phyloP scores from a whole-genome alignment of 2,797 vertebrate species.

The Bradypodion ventrale region DNA sequence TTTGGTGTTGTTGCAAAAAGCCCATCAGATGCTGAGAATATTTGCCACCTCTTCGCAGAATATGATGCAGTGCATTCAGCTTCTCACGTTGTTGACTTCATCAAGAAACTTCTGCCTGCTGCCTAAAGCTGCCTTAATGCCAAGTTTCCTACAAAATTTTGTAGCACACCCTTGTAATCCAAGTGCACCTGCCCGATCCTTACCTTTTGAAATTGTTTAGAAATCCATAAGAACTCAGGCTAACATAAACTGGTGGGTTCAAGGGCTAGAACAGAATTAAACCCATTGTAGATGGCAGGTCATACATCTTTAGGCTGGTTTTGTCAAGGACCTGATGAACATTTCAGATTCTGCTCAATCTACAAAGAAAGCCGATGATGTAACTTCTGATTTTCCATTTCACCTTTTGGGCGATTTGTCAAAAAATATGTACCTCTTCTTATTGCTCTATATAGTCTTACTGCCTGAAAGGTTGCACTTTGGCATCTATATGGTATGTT shows the following conservation, averaged over 20 bases:
- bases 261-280: not conserved
- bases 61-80: constrained; percentile 83
- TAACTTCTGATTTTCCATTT: not conserved
- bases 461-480: not conserved
- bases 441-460: not conserved
- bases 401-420: not conserved
- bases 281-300: not conserved
- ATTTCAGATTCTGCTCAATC: not conserved
- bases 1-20: constrained; percentile 91
- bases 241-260: not conserved
- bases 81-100: constrained; percentile 70
- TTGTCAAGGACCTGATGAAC: not conserved
- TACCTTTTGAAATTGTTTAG: not conserved
- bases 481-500: not conserved
- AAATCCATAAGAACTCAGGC: not conserved
- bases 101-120: constrained; percentile 72
- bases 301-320: not conserved
- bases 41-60: constrained; percentile 90
- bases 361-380: not conserved
- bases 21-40: constrained; percentile 80
- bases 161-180: no score
- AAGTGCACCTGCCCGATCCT: not conserved
- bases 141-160: no score
- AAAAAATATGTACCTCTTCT: not conserved
- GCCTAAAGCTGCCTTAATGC: not conserved